Evolutionary conservation across 2,113 vertebrate species (phyloP), one percentile per base, ranked within the genome.

Genomic region (Menura novaehollandiae): DNA sequence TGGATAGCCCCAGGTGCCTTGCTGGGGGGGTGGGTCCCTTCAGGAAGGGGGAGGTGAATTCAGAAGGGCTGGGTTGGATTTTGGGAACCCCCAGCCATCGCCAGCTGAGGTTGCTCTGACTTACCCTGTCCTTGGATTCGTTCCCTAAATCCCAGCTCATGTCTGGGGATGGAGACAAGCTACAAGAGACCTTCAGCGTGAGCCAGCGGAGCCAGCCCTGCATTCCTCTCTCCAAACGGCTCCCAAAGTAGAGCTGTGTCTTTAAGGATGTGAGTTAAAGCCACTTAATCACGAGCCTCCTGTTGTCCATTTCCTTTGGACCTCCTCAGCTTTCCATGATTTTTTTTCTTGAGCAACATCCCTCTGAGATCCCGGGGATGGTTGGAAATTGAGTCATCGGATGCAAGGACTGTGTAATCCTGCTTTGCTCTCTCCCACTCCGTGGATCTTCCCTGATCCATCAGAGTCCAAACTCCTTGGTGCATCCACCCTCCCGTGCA

Each of bases 381-480:
- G 35, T 2, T 72, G 47, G 44, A 88, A 78, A 51, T 23, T 79
- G 93, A 93, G 49, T 85, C 79, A 63, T 4, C 1, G 0, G 33
- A 80, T 35, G 56, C 2, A 1, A n/a, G 60, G 74, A 7, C 56
- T 32, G 19, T 43, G 66, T 24, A 26, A 60, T 13, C 8, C 59
- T 53, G 73, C 55, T 77, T 53, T 84, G 72, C n/a, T 60, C 63
- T 37, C 37, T 6, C 0, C 19, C 19, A 6, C 1, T 0, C 33
- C 23, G 0, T 1, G 0, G 13, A 13, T 78, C 55, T 55, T 63
- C 53, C 35, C 52, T 28, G n/a, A 52, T 44, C 24, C 51, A 24
- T 6, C 55, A 2, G 0, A 2, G 14, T 1, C 3, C 15, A 30
- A 67, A 33, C 18, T 5, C 33, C 37, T 28, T 60, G 15, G 26